Evolutionary conservation across 2,888 invertebrate species (phyloP).

Genomic region (Syrista parreyssii): DNA sequence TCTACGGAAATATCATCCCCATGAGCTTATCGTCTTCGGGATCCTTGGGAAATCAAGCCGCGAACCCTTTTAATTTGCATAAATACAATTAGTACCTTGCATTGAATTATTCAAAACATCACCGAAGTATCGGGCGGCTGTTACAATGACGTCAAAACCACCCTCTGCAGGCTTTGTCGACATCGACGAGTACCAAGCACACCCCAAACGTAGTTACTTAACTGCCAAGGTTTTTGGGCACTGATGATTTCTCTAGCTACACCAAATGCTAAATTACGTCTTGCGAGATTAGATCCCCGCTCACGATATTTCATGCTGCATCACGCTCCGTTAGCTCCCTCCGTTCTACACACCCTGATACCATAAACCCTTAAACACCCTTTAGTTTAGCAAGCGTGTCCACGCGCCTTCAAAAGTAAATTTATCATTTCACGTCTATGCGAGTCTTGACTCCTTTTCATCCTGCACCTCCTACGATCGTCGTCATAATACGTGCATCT

Average conservation of each 20-base stretch:
- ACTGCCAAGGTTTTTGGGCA: not conserved
- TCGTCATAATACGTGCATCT: not conserved
- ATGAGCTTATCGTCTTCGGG: constrained; percentile 17
- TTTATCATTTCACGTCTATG: not conserved
- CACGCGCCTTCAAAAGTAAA: not conserved
- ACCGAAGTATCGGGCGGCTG: constrained; percentile 24
- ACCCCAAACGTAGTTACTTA: not conserved
- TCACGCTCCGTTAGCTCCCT: constrained; percentile 30
- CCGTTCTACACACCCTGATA: not conserved
- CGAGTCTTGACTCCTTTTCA: not conserved
- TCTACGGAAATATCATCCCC: not conserved
- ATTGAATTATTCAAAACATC: constrained; percentile 62
- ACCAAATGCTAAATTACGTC: constrained; percentile 34
- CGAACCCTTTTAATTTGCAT: constrained; percentile 52
- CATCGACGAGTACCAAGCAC: not conserved
- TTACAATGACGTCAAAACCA: constrained; percentile 24
- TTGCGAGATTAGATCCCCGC: constrained; percentile 47
- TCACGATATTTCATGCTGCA: constrained; percentile 40
- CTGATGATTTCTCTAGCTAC: constrained; percentile 29
- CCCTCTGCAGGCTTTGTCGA: constrained; percentile 15
- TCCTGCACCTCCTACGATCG: not conserved
- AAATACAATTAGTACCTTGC: constrained; percentile 61
- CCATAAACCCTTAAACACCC: not conserved
- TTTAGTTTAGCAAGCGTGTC: not conserved
- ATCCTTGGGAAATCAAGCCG: constrained; percentile 57